These are phyloP conservation scores for Phrynocephalus vlangalii DNA, from an alignment of 2,797 vertebrate species.

Conservation along the genomic window DNA sequence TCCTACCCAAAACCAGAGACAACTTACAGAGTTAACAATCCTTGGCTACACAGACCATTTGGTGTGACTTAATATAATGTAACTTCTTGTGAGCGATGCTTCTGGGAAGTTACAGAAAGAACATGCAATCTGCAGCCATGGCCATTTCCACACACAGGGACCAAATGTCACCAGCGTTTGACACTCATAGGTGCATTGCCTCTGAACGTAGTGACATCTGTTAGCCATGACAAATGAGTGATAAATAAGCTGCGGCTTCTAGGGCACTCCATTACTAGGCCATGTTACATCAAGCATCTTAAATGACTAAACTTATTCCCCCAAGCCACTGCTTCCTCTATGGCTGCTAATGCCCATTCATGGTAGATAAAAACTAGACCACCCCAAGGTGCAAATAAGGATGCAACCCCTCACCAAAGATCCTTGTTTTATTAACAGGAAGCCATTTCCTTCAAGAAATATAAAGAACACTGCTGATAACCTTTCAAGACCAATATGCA, in stretches of 20 bases:
- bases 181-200: background rate
- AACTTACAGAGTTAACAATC: too few species aligned
- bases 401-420: background rate
- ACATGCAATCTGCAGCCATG: background rate
- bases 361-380: background rate
- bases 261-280: background rate
- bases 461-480: background rate
- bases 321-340: background rate
- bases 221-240: background rate
- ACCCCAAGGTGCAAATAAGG: background rate
- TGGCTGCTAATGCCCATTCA: background rate
- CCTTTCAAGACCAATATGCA: background rate
- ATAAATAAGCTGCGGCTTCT: too few species aligned
- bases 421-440: background rate
- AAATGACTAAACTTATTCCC: too few species aligned
- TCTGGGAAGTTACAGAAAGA: background rate
- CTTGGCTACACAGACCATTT: too few species aligned
- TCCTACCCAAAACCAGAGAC: too few species aligned
- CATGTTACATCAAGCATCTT: background rate
- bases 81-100: too few species aligned
- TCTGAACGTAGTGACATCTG: background rate
- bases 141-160: background rate
- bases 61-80: too few species aligned
- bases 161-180: background rate
- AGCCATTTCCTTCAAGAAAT: background rate